phyloP scores from a whole-genome alignment of 2,797 vertebrate genomes.

The Paratrypauchen microcephalus region DNA sequence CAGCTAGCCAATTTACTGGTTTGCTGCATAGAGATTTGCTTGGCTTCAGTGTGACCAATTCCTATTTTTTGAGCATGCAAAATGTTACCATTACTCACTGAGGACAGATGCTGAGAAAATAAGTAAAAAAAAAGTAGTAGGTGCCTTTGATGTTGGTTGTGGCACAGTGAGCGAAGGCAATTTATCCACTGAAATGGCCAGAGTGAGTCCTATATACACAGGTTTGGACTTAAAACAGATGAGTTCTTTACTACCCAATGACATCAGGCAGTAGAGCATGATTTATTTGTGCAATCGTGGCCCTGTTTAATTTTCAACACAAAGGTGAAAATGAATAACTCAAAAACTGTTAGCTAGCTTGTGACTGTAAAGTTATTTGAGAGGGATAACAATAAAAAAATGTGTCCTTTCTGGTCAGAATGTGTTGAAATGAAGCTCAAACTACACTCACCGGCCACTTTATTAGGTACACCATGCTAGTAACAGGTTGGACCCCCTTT shows the following conservation, averaged over 20 bases:
- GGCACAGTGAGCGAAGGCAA: background rate
- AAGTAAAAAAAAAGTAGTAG: background rate
- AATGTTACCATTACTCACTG: background rate
- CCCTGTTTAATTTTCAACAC: too few relatives aligned
- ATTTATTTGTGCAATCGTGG: too few relatives aligned
- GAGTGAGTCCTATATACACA: background rate
- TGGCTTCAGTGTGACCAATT: constrained; percentile 5
- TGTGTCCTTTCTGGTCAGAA: too few relatives aligned
- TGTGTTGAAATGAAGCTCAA: too few relatives aligned
- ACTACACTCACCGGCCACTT: too few relatives aligned
- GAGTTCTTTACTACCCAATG: background rate
- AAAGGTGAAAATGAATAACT: too few relatives aligned
- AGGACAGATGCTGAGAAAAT: background rate
- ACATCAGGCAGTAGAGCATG: background rate
- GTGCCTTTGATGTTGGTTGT: background rate
- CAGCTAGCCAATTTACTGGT: constrained; percentile 31
- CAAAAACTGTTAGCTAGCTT: too few relatives aligned
- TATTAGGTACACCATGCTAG: too few relatives aligned
- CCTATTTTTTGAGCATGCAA: background rate
- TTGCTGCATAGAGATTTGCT: constrained; percentile 42
- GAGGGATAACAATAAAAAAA: too few relatives aligned
- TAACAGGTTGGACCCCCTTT: too few relatives aligned
- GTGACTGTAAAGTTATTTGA: too few relatives aligned
- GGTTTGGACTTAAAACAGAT: background rate
- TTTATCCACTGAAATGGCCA: background rate